Evolutionary conservation across 2,888 invertebrate genomes (phyloP), one percentile per base, ranked within the genome.

Genomic region (Lithophane semibrunnea): DNA sequence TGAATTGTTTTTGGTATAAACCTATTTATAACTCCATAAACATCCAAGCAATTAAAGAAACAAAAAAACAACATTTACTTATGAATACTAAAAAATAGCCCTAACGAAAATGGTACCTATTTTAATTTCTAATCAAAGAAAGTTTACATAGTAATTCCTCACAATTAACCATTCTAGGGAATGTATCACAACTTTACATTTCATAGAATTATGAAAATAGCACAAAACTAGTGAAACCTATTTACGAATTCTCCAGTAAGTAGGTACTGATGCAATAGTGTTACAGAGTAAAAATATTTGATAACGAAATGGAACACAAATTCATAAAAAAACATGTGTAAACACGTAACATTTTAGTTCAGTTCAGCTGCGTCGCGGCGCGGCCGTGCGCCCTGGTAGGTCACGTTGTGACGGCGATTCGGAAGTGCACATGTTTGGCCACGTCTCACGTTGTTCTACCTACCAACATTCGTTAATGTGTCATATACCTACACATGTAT

Each of bases 341-440:
- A 56, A 42, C 29, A 58, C 37, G 21, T 82, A 29, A 49, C 21
- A 75, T 67, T 56, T 63, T 18, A 56, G 61, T 64, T 82, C 18
- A 58, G n/a, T 64, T 12, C 64, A 58, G 24, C 3, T 54, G 52
- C 67, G 56, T 47, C 9, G 65, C 21, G 66, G 54, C 73, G 60
- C 58, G 52, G 56, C 16, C 58, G 47, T 24, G 63, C 68, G 66
- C 89, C 87, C 86, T 83, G 29, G 29, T 29, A 80, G 83, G 82
- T 91, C 91, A 91, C 91, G 91, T 91, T 89, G 89, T 56, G 54
- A 47, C 75, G 83, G 75, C 86, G 85, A 86, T 90, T 90, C 83
- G 89, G 88, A 83, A 88, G 77, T 88, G 90, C 91, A 90, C 91
- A 90, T 91, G 90, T 83, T 85, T n/a, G 58, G 54, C 73, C 91